Base-by-base conservation (phyloP, 92 coral and sea anemone species). In the Galaxea fascicularis region DNA sequence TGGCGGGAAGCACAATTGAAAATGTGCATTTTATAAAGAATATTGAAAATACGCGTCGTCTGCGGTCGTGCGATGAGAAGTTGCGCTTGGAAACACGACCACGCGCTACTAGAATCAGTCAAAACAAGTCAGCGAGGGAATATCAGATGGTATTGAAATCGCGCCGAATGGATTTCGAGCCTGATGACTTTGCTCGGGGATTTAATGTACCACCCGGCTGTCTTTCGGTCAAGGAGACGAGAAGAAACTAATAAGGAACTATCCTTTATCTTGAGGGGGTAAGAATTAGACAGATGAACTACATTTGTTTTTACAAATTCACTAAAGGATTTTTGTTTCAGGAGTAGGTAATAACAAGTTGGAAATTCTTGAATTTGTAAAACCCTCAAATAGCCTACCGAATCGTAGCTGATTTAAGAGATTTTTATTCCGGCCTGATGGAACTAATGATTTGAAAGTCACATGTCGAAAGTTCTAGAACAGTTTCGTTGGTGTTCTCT, bases 201-300 rank as follows among this genome's bases (percentile, higher is more conserved):
- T 77, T 77, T 64, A 10, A 75, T 85, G 89, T 85, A 85, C 77
- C 49, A 68, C 64, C 76, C 76, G 58, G 74, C 89, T 16, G 70
- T 22, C 28, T 62, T 49, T 13, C 83, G 83, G 26, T 22, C 60
- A 53, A 75, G 57, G 65, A 64, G 67, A 65, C 63, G 67, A 29
- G 83, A 21, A 31, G 71, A 53, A 78, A 60, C 69, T 58, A 79
- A 71, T 28, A 79, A 86, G 30, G 77, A 69, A 39, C 59, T 86
- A 13, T 86, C 90, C 16, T 86, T 86, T 28, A 71, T 86, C 49
- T 62, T 86, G 14, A 78, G 90, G 52, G 90, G 90, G 90, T 86
- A 79, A 53, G 90, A 65, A 62, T 46, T 46, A 67, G 35, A 54
- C 57, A 26, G 76, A 31, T 84, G 60, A 64, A 58, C 72, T 45